These are phyloP conservation scores for Hydractinia symbiolongicarpus DNA, from an alignment of 30 jellyfish, hydroid and myxozoan genomes.

Conservation along the genomic window DNA sequence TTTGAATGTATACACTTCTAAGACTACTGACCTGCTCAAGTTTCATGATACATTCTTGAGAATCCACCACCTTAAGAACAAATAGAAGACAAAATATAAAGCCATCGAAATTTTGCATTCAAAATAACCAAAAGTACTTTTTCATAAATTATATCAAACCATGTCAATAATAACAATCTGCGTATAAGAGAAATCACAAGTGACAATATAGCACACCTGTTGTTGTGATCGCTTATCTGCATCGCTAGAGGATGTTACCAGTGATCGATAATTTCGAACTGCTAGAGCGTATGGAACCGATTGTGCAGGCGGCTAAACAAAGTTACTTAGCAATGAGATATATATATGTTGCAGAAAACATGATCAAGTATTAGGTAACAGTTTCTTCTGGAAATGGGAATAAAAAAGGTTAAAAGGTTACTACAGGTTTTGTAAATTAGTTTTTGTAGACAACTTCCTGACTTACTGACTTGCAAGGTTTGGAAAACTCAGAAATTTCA, in stretches of 20 bases:
- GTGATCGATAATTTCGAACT: constrained; percentile 44
- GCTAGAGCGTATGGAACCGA: constrained; percentile 69
- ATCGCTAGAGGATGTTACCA: constrained; percentile 62
- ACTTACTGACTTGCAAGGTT: too few species aligned
- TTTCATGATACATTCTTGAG: constrained; percentile 7
- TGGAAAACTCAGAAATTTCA: too few species aligned
- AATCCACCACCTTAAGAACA: neutral
- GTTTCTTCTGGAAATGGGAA: too few species aligned
- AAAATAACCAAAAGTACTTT: neutral
- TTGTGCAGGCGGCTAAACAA: constrained; percentile 26
- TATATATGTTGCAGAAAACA: neutral
- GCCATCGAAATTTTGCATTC: neutral
- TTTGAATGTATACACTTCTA: neutral
- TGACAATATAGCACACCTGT: constrained; percentile 40
- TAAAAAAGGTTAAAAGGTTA: too few species aligned
- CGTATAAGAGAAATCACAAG: neutral
- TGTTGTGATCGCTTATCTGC: constrained; percentile 52
- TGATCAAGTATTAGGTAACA: too few species aligned
- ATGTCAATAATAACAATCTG: neutral
- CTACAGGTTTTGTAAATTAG: too few species aligned
- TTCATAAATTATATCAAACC: neutral
- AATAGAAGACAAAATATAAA: neutral
- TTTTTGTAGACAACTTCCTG: too few species aligned
- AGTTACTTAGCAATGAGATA: too few species aligned
- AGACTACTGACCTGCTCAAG: constrained; percentile 9